A percentile compares a stretch with the other conserved stretches of the same genome.
phyloP scores from a whole-genome alignment of 1,140 invertebrate species.

The Thaumetopoea pityocampa region DNA sequence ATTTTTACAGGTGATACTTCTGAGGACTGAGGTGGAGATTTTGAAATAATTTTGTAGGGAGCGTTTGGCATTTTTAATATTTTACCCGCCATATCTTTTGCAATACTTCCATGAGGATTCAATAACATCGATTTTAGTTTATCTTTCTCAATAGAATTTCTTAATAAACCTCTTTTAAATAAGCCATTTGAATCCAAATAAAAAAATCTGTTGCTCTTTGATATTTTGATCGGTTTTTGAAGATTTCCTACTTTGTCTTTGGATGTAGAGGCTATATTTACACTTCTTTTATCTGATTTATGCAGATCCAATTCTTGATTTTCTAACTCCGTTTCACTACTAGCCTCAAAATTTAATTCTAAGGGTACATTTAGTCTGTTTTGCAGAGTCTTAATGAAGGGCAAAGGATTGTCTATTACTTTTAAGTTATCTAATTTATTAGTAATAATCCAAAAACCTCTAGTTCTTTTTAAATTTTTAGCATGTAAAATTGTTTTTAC shows the following conservation, averaged over 20 bases:
- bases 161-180: conserved; percentile 25
- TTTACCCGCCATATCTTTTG: background rate
- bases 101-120: conserved; percentile 1
- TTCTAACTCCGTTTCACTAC: background rate
- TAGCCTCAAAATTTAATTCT: conserved; percentile 1
- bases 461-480: conserved; percentile 29
- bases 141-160: conserved; percentile 1
- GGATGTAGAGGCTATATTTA: background rate
- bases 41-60: conserved; percentile 8
- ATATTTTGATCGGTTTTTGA: conserved; percentile 57
- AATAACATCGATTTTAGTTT: background rate
- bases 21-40: background rate
- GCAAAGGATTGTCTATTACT: conserved; percentile 58
- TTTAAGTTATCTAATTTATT: conserved; percentile 55
- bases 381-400: conserved; percentile 33
- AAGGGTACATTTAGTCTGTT: conserved; percentile 2
- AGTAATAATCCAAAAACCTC: conserved; percentile 58
- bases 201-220: conserved; percentile 50
- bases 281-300: background rate
- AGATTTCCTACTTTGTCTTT: conserved; percentile 9
- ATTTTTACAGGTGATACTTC: conserved; percentile 38
- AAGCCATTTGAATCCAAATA: conserved; percentile 30
- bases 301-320: background rate
- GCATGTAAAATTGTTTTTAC: conserved; percentile 28
- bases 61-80: conserved; percentile 1